Evolutionary conservation across 2,113 vertebrate genomes (phyloP).

Genomic region (mouse (Mus musculus)): DNA sequence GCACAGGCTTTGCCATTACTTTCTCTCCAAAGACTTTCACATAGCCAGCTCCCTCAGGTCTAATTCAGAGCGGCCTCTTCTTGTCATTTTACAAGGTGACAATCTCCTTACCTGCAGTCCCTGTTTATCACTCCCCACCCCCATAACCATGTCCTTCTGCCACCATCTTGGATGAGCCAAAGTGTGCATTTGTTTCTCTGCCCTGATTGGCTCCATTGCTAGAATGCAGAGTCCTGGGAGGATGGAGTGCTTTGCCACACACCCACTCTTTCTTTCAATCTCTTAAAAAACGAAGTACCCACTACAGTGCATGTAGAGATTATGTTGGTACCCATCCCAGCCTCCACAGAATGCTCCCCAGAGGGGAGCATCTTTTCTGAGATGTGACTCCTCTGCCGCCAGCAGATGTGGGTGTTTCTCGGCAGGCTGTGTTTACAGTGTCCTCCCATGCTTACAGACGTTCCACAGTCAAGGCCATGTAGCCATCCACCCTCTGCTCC

Average conservation of each 20-base stretch:
- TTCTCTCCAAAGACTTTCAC: background rate
- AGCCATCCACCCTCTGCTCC: conserved; percentile 25
- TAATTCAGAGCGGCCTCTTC: background rate
- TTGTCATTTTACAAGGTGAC: background rate
- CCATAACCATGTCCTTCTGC: background rate
- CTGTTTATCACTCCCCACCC: background rate
- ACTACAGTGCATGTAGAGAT: background rate
- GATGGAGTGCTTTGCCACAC: background rate
- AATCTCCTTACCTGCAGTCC: background rate
- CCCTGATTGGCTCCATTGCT: background rate
- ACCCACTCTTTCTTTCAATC: conserved; percentile 34
- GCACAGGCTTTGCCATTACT: background rate
- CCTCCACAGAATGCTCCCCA: background rate
- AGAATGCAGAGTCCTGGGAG: background rate
- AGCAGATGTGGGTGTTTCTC: conserved; percentile 40
- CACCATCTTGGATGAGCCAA: background rate
- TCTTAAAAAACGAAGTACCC: background rate
- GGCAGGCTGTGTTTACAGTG: conserved; percentile 41
- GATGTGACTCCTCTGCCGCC: background rate
- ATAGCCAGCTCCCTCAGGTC: background rate
- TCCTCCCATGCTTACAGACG: conserved; percentile 43
- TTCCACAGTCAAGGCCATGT: background rate
- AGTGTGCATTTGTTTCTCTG: background rate
- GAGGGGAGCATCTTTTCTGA: background rate
- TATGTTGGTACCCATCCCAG: background rate